A percentile compares a stretch with the other conserved stretches of the same genome.
Evolutionary conservation across 2,888 invertebrate species (phyloP).

Genomic region (Dasypolia templi): DNA sequence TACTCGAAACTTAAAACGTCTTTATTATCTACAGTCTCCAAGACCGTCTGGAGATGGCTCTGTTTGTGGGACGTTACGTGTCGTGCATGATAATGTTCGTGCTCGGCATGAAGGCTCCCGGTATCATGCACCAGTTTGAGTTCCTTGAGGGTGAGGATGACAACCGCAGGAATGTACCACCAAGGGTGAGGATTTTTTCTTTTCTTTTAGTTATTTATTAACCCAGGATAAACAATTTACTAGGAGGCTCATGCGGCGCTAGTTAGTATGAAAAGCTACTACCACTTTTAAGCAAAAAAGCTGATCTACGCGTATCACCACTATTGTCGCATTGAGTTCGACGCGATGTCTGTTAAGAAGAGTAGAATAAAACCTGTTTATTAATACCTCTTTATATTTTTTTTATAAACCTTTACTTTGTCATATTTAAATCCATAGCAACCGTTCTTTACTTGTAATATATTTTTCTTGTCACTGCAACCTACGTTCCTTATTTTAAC

Average conservation of each 20-base stretch:
- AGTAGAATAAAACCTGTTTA: too few species aligned
- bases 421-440: too few species aligned
- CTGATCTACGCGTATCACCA: neutral
- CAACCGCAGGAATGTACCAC: slow-evolving; percentile 77
- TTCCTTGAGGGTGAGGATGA: slow-evolving; percentile 90
- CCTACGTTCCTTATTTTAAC: too few species aligned
- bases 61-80: slow-evolving; percentile 96
- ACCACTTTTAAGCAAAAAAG: too few species aligned
- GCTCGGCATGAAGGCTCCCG: slow-evolving; percentile 96
- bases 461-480: too few species aligned
- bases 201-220: neutral
- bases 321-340: neutral
- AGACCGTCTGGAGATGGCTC: slow-evolving; percentile 96
- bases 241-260: neutral
- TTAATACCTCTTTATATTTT: too few species aligned
- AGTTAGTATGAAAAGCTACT: neutral
- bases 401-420: too few species aligned
- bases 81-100: slow-evolving; percentile 95
- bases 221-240: neutral
- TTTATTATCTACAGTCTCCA: slow-evolving; percentile 89
- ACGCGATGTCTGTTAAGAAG: too few species aligned
- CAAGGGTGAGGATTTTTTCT: slow-evolving; percentile 76
- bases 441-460: too few species aligned
- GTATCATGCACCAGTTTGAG: slow-evolving; percentile 92
- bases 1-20: neutral